phyloP scores from a whole-genome alignment of 2,113 vertebrate genomes.

The Larimichthys crocea region DNA sequence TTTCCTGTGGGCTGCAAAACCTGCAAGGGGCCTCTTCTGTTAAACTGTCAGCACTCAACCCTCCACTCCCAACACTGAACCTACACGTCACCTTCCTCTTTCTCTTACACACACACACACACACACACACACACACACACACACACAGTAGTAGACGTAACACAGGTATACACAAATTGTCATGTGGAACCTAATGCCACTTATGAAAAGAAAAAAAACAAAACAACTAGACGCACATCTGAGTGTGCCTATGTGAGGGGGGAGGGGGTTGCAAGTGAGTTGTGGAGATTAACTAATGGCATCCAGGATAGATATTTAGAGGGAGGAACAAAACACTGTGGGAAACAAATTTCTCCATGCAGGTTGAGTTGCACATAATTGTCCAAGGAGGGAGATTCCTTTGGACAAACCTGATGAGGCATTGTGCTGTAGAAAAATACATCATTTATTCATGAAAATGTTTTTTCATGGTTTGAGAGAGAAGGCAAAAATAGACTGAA shows the following conservation, averaged over 20 bases:
- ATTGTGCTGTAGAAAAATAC: slow-evolving; percentile 37
- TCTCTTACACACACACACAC: slow-evolving; percentile 2
- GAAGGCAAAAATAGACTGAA: slow-evolving; percentile 42
- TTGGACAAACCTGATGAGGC: slow-evolving; percentile 45
- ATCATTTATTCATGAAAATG: slow-evolving; percentile 44
- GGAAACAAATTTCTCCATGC: slow-evolving; percentile 24
- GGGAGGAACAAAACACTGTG: slow-evolving; percentile 37
- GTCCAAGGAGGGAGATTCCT: slow-evolving; percentile 52
- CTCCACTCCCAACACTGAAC: slow-evolving; percentile 43
- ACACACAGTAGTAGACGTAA: slow-evolving; percentile 12
- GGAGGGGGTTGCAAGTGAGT: slow-evolving; percentile 1
- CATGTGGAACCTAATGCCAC: slow-evolving; percentile 42
- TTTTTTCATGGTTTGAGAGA: slow-evolving; percentile 39
- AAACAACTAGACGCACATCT: neutral
- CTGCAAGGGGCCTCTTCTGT: slow-evolving; percentile 65
- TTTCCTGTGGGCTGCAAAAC: slow-evolving; percentile 72
- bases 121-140: neutral
- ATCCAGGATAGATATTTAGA: slow-evolving; percentile 2
- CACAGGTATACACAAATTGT: slow-evolving; percentile 46
- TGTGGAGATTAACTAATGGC: slow-evolving; percentile 7
- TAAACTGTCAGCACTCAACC: slow-evolving; percentile 77
- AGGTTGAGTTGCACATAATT: slow-evolving; percentile 38
- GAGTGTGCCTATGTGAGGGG: neutral
- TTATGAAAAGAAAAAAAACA: slow-evolving; percentile 20
- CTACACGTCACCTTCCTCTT: slow-evolving; percentile 45